Base-by-base conservation (phyloP, 2,888 invertebrate genomes). In the Thymelicus lineola region DNA sequence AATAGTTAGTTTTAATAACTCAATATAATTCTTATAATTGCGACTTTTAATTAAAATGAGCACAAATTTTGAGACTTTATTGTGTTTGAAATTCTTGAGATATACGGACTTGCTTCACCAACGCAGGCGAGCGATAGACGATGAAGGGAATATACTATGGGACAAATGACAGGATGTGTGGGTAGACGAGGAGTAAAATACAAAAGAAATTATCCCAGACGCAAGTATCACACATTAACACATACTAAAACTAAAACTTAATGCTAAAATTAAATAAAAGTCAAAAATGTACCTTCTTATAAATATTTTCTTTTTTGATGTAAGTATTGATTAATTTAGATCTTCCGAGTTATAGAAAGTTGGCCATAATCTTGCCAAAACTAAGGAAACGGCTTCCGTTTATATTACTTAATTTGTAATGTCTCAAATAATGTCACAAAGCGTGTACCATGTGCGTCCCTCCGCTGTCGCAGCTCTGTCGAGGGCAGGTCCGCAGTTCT, bases 1-100 rank as follows among this genome's bases (percentile, higher is more conserved):
- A 69, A 68, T 58, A 60, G 50, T 38, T 67, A 77, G 76, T 75
- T 78, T 75, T 75, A 74, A 71, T 73, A 50, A 12, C 53, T 50
- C 50, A 9, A 20, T 20, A 53, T 10, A 50, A 9, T 4, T 42
- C 17, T 4, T 7, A 20, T 53, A 53, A 53, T 17, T 53, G 20
- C 9, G 20, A 53, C 12, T 15, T 50, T 53, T 20, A 53, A 9
- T 10, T 5, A 20, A 20, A 20, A 53, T 20, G 3, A 20, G 20
- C 20, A 20, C 53, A n/a, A 42, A 9, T 12, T 5, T 20, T 53
- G 15, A 20, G 6, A 6, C 9, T 17, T 9, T 7, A 17, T 50
- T 50, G 50, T 15, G 53, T 53, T 53, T 53, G 20, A 50, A 50
- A 53, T 10, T 53, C 20, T 5, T 17, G 53, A 53, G 10, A 6